Base-by-base conservation (phyloP, 2,113 vertebrate genomes). In the Prinia subflava region DNA sequence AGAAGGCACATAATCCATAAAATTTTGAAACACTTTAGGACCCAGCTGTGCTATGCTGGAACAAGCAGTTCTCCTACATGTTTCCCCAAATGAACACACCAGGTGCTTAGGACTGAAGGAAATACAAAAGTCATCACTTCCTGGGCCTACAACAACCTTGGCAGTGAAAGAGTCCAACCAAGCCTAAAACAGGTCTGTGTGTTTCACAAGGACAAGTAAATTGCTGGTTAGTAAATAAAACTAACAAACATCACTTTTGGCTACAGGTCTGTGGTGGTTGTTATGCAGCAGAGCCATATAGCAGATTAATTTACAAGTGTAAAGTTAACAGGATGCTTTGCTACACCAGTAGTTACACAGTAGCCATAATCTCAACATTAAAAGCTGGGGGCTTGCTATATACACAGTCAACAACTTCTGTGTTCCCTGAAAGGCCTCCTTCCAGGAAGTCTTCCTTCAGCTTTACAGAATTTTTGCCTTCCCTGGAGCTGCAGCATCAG, bases 381-480 rank as follows among this genome's bases (percentile, higher is more conserved):
- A 87, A 68, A 68, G 5, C 21, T 35, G 5, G 14, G n/a, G 8
- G 35, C 57, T 67, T 80, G 42, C 39, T 71, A 24, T 1, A n/a
- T 7, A 63, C 23, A 33, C 8, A 77, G 41, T 21, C 55, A 89
- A 59, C 35, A 30, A 19, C 31, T 90, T 67, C 56, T 59, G 14
- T 63, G 41, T 33, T 83, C 65, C 79, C 65, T 64, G 67, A 70
- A 71, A 85, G 22, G 70, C 71, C 44, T 85, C 30, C 83, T 78
- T 84, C 59, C 68, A 93, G 68, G 75, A 92, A 94, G 92, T 65
- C 23, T 84, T 89, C 74, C 74, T 77, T 37, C 63, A 88, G 22
- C 35, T 81, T 93, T 44, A 90, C 27, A 55, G 82, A 80, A 82
- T 57, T 80, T 95, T 92, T 94, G 75, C 67, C 44, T 86, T 93